phyloP scores from a whole-genome alignment of 2,797 vertebrate genomes.

The Crenichthys baileyi region DNA sequence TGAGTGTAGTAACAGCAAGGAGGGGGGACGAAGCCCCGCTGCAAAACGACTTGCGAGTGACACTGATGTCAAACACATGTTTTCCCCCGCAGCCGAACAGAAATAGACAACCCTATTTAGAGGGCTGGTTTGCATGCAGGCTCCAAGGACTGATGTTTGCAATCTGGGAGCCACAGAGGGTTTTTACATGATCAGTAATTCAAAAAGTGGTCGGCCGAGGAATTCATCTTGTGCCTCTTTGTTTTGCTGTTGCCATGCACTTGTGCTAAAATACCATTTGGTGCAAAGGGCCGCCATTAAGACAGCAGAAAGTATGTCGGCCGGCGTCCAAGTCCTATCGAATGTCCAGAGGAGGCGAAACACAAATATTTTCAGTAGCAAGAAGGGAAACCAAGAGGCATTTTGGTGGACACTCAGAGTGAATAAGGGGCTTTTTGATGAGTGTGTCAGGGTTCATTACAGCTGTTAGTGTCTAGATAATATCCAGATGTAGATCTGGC shows the following conservation, averaged over 20 bases:
- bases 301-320: conserved; percentile 78
- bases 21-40: conserved; percentile 70
- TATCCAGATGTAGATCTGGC: conserved; percentile 71
- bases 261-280: conserved; percentile 84
- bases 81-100: conserved; percentile 80
- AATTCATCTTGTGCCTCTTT: conserved; percentile 82
- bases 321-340: conserved; percentile 68
- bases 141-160: conserved; percentile 86
- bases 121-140: conserved; percentile 83
- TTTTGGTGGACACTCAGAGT: conserved; percentile 71
- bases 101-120: conserved; percentile 86
- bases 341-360: conserved; percentile 76
- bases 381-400: conserved; percentile 69
- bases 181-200: conserved; percentile 90
- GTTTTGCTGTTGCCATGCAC: conserved; percentile 87
- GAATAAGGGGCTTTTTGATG: conserved; percentile 76
- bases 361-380: conserved; percentile 78
- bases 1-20: conserved; percentile 44
- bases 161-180: conserved; percentile 84
- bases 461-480: conserved; percentile 71
- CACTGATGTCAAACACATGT: conserved; percentile 87
- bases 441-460: conserved; percentile 67
- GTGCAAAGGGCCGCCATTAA: conserved; percentile 70
- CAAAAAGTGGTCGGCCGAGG: conserved; percentile 84
- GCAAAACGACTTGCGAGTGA: conserved; percentile 63